phyloP scores from a whole-genome alignment of 1,140 invertebrate species.

The Camponotus floridanus region DNA sequence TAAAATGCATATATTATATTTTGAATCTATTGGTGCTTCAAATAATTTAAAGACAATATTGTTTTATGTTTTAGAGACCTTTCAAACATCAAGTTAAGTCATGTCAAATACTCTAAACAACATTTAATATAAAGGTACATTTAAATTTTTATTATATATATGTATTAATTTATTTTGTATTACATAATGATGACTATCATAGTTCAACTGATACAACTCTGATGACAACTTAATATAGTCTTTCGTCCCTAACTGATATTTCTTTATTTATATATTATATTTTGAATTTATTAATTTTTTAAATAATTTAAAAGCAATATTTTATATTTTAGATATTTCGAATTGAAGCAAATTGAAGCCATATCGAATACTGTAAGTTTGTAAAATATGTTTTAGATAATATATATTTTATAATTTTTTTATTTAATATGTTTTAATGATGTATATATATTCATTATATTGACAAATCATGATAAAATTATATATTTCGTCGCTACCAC shows the following conservation, averaged over 20 bases:
- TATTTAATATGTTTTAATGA: conserved; percentile 70
- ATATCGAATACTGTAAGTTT: conserved; percentile 7
- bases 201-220: conserved; percentile 80
- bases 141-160: conserved; percentile 9
- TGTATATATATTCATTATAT: conserved; percentile 66
- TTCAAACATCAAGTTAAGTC: not conserved
- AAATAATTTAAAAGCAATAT: not conserved
- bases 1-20: not conserved
- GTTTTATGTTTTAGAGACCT: conserved; percentile 28
- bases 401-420: not conserved
- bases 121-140: not conserved
- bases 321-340: conserved; percentile 26
- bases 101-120: not conserved
- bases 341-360: not conserved
- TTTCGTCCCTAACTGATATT: conserved; percentile 85
- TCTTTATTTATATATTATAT: not conserved
- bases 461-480: conserved; percentile 73
- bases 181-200: conserved; percentile 73
- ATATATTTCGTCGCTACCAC: conserved; percentile 83
- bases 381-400: not conserved
- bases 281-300: not conserved
- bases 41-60: not conserved
- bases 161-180: conserved; percentile 72
- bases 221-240: conserved; percentile 75
- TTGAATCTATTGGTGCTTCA: not conserved